A percentile compares a stretch with the other conserved stretches of the same genome.
Conservation (phyloP, 1,140 invertebrate genomes). For the Scaptodrosophila lebanonensis region DNA sequence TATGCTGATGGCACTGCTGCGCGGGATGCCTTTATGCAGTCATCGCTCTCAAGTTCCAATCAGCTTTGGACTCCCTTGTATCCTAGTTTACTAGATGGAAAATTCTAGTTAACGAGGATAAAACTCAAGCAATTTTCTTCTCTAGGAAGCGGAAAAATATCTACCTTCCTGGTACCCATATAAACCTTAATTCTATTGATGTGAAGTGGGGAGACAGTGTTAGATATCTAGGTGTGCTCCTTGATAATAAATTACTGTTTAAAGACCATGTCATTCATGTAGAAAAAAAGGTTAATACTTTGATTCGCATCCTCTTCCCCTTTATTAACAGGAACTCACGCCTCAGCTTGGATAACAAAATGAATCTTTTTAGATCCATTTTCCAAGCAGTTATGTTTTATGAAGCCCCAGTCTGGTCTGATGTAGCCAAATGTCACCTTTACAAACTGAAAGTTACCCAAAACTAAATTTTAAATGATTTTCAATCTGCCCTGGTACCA, state of each 20-base stretch:
- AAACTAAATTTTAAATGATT: too few relatives aligned
- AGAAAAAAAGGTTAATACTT: not conserved
- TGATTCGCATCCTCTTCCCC: not conserved
- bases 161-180: too few relatives aligned
- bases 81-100: constrained; percentile 7
- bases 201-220: constrained; percentile 1
- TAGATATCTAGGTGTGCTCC: not conserved
- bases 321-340: too few relatives aligned
- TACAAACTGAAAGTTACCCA: too few relatives aligned
- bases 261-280: not conserved
- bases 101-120: constrained; percentile 3
- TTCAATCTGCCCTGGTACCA: too few relatives aligned
- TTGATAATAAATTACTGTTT: constrained; percentile 1
- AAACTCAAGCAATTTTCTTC: constrained; percentile 7
- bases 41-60: not conserved
- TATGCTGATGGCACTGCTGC: constrained; percentile 6
- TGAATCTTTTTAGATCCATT: too few relatives aligned
- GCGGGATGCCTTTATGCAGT: not conserved
- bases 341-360: too few relatives aligned
- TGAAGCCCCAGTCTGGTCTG: too few relatives aligned
- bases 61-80: not conserved
- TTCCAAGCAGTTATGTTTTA: too few relatives aligned
- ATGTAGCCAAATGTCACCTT: too few relatives aligned
- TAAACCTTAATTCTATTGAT: too few relatives aligned
- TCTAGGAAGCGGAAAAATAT: not conserved